Conservation (phyloP, 2,113 vertebrate genomes). For the Lepus americanus region DNA sequence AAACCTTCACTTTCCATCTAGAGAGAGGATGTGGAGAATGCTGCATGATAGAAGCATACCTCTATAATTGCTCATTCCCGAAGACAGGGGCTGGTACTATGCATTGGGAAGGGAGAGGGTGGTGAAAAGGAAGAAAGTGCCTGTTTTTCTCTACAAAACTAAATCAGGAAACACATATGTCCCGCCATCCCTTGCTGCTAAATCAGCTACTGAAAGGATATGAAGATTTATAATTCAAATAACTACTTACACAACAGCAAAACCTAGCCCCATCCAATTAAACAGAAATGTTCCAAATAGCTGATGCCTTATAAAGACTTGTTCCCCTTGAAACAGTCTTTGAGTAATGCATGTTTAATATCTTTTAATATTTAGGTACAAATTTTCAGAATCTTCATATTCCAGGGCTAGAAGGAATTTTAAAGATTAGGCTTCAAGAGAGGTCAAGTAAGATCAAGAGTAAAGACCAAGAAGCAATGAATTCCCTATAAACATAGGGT, state of each 20-base stretch:
- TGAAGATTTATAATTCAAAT: not conserved
- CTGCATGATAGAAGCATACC: too few species aligned
- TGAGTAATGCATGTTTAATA: not conserved
- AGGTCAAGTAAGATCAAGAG: slow-evolving; percentile 1
- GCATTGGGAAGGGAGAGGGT: too few species aligned
- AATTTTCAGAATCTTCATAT: slow-evolving; percentile 12
- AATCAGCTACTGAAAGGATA: not conserved
- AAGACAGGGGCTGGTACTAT: too few species aligned
- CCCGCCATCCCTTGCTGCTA: not conserved
- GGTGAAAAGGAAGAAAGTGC: too few species aligned
- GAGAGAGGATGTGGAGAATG: too few species aligned
- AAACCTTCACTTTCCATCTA: too few species aligned
- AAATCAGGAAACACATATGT: not conserved
- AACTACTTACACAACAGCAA: not conserved
- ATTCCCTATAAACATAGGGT: slow-evolving; percentile 10
- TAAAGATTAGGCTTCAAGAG: not conserved
- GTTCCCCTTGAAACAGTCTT: not conserved
- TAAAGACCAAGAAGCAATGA: slow-evolving; percentile 42
- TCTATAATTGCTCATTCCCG: too few species aligned
- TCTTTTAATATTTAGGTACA: not conserved
- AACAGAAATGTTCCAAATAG: not conserved
- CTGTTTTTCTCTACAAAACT: not conserved
- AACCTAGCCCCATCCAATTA: not conserved
- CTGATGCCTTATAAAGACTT: not conserved
- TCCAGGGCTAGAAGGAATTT: not conserved